Base-by-base conservation (phyloP, 2,888 invertebrate genomes). In the Meteorus colon region DNA sequence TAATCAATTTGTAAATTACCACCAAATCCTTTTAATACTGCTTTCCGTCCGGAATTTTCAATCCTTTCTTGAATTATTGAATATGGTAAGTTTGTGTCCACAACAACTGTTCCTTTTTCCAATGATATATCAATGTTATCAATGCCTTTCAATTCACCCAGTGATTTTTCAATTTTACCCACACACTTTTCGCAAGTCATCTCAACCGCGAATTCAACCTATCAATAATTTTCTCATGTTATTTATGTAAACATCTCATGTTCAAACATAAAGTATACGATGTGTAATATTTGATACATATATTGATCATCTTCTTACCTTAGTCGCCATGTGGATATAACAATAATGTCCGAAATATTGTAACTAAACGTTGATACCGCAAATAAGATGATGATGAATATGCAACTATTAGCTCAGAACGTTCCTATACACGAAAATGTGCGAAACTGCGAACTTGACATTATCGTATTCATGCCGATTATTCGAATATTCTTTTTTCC, bases 11-110 rank as follows among this genome's bases (percentile, higher is more conserved):
- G 6, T 68, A 31, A 6, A 29, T 76, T 62, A 90, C 95, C 94
- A 78, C 96, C 96, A 88, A 94, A 94, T 5, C 97, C 97, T 84
- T 95, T 94, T 0, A 97, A 89, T 0, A 96, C 95, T 1, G 95
- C 95, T 80, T 93, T 91, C 76, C 91, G 92, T 0, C 97, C 97
- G 0, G 95, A 82, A 31, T 83, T 82, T 81, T 92, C 91, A 31
- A 92, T 91, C 81, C 86, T 88, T 51, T 91, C 90, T 78, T 91
- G 90, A 51, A 92, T 84, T 63, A 89, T 79, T 0, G 89, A 89
- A 90, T 90, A 90, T 6, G 95, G 92, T 41, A 95, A 87, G 0
- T 90, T 91, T 0, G 94, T 94, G 77, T 95, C 93, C 0, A 96
- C 92, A 75, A 95, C 87, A 3, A 96, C 93, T 0, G 93, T 92